These are phyloP conservation scores for Strix aluco DNA, from an alignment of 2,113 vertebrate genomes.

Conservation along the genomic window DNA sequence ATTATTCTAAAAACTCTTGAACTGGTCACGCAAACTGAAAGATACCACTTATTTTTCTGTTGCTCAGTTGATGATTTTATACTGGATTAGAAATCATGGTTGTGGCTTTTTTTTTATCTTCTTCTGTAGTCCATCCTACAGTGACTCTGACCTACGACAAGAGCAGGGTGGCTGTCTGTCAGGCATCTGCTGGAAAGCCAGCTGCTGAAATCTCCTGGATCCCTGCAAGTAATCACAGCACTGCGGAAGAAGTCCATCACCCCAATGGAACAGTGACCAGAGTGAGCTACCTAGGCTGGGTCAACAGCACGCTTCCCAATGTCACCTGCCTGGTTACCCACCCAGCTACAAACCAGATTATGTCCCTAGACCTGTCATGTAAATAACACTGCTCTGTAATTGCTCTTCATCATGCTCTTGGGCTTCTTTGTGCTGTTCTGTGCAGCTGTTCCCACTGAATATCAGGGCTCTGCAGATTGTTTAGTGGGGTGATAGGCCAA, in stretches of 20 bases:
- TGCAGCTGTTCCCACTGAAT: background rate
- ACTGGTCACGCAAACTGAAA: background rate
- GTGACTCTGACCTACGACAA: background rate
- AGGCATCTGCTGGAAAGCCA: conserved; percentile 55
- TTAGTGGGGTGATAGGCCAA: background rate
- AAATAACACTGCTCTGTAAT: background rate
- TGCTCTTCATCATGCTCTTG: background rate
- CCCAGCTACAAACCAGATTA: conserved; percentile 10
- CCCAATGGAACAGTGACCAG: conserved; percentile 38
- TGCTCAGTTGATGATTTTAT: background rate
- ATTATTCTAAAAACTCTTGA: background rate
- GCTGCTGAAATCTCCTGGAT: conserved; percentile 66
- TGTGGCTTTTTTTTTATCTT: background rate
- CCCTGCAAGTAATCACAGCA: conserved; percentile 5
- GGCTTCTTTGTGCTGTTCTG: background rate
- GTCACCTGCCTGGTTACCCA: conserved; percentile 62
- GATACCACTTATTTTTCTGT: background rate
- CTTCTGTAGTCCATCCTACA: conserved; percentile 40
- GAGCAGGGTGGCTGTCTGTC: background rate
- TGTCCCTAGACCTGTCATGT: background rate
- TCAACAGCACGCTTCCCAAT: background rate
- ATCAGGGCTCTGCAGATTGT: background rate
- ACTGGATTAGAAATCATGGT: background rate
- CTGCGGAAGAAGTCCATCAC: background rate
- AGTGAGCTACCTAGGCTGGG: conserved; percentile 3